Evolutionary conservation across 2,888 invertebrate genomes (phyloP).

Genomic region (Ophraella communa): DNA sequence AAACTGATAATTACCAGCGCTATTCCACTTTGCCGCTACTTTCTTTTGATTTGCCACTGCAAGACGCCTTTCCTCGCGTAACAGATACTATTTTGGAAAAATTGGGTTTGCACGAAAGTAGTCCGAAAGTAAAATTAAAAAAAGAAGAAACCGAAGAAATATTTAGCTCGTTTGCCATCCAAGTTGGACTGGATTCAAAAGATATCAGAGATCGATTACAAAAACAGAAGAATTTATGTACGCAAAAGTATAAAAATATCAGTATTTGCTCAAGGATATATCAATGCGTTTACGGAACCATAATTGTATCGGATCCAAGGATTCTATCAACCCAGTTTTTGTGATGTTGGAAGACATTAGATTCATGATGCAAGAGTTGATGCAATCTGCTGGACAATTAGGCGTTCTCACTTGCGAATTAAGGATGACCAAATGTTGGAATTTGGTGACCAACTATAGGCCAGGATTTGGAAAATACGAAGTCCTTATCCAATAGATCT

Average conservation of each 20-base stretch:
- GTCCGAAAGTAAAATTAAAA: conserved; percentile 32
- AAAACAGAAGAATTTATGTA: conserved; percentile 35
- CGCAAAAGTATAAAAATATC: conserved; percentile 33
- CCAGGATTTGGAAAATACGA: conserved; percentile 29
- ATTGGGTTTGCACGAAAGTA: conserved; percentile 37
- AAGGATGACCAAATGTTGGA: conserved; percentile 44
- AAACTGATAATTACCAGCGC: not conserved
- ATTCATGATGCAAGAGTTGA: conserved; percentile 35
- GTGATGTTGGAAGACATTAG: conserved; percentile 43
- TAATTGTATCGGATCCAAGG: conserved; percentile 35
- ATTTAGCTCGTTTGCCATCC: conserved; percentile 37
- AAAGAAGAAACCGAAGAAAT: conserved; percentile 39
- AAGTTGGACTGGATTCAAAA: conserved; percentile 34
- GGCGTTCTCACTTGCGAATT: conserved; percentile 43
- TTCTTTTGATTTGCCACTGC: conserved; percentile 31
- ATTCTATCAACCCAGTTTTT: conserved; percentile 43
- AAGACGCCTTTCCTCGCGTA: conserved; percentile 36
- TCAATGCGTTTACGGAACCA: conserved; percentile 40
- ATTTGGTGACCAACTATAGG: conserved; percentile 44
- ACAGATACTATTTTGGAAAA: conserved; percentile 41
- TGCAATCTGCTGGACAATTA: conserved; percentile 38
- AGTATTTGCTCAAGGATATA: conserved; percentile 39
- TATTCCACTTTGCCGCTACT: conserved; percentile 8
- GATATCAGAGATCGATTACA: conserved; percentile 34
- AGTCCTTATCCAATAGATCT: not conserved